These are phyloP conservation scores for Passer montanus DNA, from an alignment of 2,113 vertebrate genomes.

Conservation along the genomic window DNA sequence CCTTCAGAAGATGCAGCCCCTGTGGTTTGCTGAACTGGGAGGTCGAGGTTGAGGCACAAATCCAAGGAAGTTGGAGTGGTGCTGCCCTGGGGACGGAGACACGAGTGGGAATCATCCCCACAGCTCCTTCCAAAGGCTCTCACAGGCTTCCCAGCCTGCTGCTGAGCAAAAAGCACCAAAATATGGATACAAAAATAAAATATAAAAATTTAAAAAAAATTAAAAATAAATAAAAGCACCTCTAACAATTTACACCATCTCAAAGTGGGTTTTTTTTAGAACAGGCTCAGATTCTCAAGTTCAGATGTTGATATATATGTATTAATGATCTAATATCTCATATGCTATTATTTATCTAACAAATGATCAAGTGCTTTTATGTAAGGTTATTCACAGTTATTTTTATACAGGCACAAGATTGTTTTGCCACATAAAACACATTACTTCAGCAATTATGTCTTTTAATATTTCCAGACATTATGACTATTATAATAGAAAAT, in stretches of 20 bases:
- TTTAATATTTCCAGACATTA: not conserved
- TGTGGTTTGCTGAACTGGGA: not conserved
- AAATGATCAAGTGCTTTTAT: not conserved
- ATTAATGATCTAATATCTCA: not conserved
- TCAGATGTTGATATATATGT: not conserved
- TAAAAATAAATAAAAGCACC: not conserved
- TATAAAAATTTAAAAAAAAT: too few relatives aligned
- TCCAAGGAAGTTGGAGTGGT: rapidly evolving
- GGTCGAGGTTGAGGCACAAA: not conserved
- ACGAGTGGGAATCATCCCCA: not conserved
- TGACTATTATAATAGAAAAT: not conserved
- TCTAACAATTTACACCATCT: not conserved
- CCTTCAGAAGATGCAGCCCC: not conserved
- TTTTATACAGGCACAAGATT: not conserved
- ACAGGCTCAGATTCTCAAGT: not conserved
- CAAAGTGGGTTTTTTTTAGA: not conserved
- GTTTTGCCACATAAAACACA: not conserved
- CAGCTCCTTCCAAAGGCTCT: not conserved
- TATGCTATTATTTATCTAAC: not conserved
- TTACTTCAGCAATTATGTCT: not conserved
- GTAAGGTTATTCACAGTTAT: not conserved
- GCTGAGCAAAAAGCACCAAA: not conserved
- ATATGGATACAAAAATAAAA: not conserved
- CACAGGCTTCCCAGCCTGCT: not conserved
- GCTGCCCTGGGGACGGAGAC: not conserved